Evolutionary conservation across 2,797 vertebrate genomes (phyloP).

Genomic region (Simalia tracyae): DNA sequence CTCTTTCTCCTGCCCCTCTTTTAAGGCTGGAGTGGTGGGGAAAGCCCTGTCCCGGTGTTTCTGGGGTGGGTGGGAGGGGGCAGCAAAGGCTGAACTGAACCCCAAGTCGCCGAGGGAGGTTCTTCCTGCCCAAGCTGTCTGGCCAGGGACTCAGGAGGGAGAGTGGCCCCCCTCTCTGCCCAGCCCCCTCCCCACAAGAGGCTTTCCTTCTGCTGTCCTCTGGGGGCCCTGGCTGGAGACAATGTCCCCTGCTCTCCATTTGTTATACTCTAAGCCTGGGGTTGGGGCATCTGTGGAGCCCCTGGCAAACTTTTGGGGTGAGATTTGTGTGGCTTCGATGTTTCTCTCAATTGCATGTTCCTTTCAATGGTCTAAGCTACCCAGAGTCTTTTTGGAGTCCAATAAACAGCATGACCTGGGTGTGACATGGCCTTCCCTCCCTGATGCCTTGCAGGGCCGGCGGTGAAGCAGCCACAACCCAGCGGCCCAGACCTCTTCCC

Average conservation of each 20-base stretch:
- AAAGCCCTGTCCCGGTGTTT: not conserved
- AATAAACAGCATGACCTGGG: not conserved
- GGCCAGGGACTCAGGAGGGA: not conserved
- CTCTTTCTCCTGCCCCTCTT: too few relatives aligned
- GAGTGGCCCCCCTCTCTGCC: too few relatives aligned
- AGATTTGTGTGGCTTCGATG: too few relatives aligned
- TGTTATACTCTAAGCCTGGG: not conserved
- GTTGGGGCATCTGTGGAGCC: too few relatives aligned
- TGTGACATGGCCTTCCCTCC: not conserved
- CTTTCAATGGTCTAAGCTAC: not conserved
- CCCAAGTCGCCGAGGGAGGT: too few relatives aligned
- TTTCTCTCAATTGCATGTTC: too few relatives aligned
- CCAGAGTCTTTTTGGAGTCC: not conserved
- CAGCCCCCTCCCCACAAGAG: too few relatives aligned
- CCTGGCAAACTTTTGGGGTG: not conserved
- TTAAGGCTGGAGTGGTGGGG: not conserved
- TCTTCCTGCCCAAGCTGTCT: not conserved
- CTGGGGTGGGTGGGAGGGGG: not conserved
- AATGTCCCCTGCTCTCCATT: too few relatives aligned
- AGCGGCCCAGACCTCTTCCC: constrained; percentile 88
- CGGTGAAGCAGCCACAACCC: constrained; percentile 77
- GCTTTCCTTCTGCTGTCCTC: too few relatives aligned
- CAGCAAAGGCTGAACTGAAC: too few relatives aligned
- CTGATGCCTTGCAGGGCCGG: constrained; percentile 68
- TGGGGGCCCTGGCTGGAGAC: too few relatives aligned